phyloP scores from a whole-genome alignment of 2,888 invertebrate genomes.

The Harpagoxenus sublaevis region DNA sequence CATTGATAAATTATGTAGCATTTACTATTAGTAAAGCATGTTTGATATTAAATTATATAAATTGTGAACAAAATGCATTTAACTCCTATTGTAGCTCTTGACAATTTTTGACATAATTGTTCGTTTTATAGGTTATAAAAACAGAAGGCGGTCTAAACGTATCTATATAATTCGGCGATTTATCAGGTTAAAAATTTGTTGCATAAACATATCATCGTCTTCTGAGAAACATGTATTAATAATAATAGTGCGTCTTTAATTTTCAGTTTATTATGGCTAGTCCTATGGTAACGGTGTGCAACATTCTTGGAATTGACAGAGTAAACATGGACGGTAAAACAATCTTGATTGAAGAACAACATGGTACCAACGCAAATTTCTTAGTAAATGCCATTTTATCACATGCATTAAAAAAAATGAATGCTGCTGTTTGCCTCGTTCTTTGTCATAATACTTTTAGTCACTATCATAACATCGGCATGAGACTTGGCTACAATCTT shows the following conservation, averaged over 20 bases:
- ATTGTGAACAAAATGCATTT: no score
- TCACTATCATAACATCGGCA: constrained; percentile 92
- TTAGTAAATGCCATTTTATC: constrained; percentile 90
- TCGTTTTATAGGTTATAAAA: constrained; percentile 10
- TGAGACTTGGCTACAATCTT: constrained; percentile 91
- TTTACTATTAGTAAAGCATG: no score
- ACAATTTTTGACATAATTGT: no score
- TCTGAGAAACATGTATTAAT: not conserved
- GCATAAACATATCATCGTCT: not conserved
- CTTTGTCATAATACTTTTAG: constrained; percentile 91
- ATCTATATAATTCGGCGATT: not conserved
- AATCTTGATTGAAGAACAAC: constrained; percentile 90
- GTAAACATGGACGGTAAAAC: constrained; percentile 87
- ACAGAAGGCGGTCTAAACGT: not conserved
- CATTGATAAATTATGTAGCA: no score
- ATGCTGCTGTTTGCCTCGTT: constrained; percentile 89
- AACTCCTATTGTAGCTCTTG: no score
- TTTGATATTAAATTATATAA: no score
- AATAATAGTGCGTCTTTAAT: constrained; percentile 14
- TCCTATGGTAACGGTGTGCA: constrained; percentile 88
- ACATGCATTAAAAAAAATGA: constrained; percentile 88
- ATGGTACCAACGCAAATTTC: constrained; percentile 91
- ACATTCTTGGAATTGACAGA: constrained; percentile 90
- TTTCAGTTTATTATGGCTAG: constrained; percentile 85
- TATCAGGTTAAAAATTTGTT: not conserved